A percentile compares a stretch with the other conserved stretches of the same genome.
Evolutionary conservation across 2,888 invertebrate species (phyloP).

Genomic region (Drosophila suboccidentalis): DNA sequence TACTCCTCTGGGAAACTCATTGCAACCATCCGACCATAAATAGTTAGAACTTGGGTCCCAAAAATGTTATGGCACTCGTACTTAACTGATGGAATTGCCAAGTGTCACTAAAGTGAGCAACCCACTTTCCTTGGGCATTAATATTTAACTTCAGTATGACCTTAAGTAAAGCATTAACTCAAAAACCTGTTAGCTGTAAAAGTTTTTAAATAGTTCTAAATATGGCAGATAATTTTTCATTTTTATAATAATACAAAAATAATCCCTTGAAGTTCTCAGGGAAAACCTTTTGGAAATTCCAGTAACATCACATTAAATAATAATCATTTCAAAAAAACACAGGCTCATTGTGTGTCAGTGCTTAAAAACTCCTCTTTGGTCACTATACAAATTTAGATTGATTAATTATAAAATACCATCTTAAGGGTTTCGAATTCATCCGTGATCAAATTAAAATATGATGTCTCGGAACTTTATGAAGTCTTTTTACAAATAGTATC

Average conservation of each 20-base stretch:
- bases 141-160: slow-evolving; percentile 25
- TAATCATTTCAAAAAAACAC: background rate
- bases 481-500: too few species aligned
- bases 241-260: background rate
- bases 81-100: slow-evolving; percentile 12
- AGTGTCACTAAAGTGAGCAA: slow-evolving; percentile 26
- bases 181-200: slow-evolving; percentile 1
- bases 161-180: background rate
- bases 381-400: too few species aligned
- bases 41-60: slow-evolving; percentile 24
- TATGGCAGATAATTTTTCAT: slow-evolving; percentile 4
- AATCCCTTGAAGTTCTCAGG: background rate
- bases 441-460: background rate
- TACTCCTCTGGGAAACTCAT: slow-evolving; percentile 21
- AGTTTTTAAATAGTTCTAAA: background rate
- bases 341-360: slow-evolving; percentile 21
- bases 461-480: too few species aligned
- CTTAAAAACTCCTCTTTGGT: background rate
- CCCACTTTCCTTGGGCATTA: slow-evolving; percentile 9
- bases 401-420: background rate
- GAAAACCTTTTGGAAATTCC: slow-evolving; percentile 1
- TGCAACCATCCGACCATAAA: slow-evolving; percentile 38
- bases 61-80: slow-evolving; percentile 22
- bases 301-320: background rate
- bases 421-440: too few species aligned